phyloP scores from a whole-genome alignment of 2,113 vertebrate genomes.

The Epinephelus lanceolatus region DNA sequence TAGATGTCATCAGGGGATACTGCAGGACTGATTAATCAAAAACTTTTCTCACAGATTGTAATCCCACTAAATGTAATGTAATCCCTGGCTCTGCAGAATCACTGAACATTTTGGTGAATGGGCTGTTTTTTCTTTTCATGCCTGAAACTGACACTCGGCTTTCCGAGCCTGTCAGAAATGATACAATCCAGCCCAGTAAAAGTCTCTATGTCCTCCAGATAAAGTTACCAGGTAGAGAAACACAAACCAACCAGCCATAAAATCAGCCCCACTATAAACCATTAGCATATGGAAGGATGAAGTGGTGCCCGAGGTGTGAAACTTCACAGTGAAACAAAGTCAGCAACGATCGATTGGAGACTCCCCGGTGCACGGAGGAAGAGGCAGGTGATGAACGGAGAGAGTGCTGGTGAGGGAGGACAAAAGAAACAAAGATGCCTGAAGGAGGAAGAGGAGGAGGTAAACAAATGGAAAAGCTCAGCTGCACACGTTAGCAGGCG shows the following conservation, averaged over 20 bases:
- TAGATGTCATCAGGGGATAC: neutral
- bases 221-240: neutral
- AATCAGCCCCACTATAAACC: neutral
- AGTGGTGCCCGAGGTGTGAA: neutral
- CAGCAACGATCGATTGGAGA: slow-evolving; percentile 21
- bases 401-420: neutral
- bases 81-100: neutral
- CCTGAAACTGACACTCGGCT: neutral
- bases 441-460: neutral
- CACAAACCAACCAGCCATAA: neutral
- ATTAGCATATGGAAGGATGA: neutral
- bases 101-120: neutral
- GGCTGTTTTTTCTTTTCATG: neutral
- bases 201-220: neutral
- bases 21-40: neutral
- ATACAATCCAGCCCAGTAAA: neutral
- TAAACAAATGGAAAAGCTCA: slow-evolving; percentile 31
- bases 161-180: neutral
- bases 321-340: slow-evolving; percentile 29
- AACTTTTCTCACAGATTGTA: too few relatives aligned
- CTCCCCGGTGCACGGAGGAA: neutral
- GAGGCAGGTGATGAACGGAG: slow-evolving; percentile 28
- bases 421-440: neutral
- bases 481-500: slow-evolving; percentile 17
- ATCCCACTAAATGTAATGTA: neutral